Base-by-base conservation (phyloP, 2,113 vertebrate species). In the Tor tambroides region DNA sequence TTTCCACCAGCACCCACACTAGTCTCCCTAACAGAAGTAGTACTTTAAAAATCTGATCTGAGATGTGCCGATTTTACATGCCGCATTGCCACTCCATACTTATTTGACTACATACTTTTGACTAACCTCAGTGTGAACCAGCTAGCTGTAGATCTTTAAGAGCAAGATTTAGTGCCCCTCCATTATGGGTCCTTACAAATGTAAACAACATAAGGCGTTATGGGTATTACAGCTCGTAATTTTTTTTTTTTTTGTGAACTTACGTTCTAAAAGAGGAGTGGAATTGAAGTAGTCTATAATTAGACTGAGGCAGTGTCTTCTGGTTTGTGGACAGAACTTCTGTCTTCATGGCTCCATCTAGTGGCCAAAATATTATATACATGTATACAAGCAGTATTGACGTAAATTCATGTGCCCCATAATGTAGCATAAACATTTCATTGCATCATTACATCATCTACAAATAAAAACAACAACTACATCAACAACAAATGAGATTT, bases 291-390 rank as follows among this genome's bases (percentile, higher is more conserved):
- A 26, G 23, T 3, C 38, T 75, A 46, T 72, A 41, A 38, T 75
- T 43, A 26, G 38, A 15, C 1, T n/a, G 38, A 76, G 41, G 12
- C 72, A 76, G 41, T 23, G 35, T 46, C 41, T 72, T 2, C 35
- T 41, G 51, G 9, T 19, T 7, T 21, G 26, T 41, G 32, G 1
- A 43, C 9, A 15, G 38, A 46, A 63, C 32, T 67, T 81, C 38
- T 67, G 38, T 67, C 61, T 82, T 65, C 11, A 81, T 67, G 17
- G 80, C 80, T 41, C 80, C n/a, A 82, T 67, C 80, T 82, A 82
- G 80, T 67, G 80, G 6, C 15, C 59, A 82, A 65, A 17, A 61
- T 61, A 26, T 80, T 17, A 80, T 9, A 61, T 7, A 38, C 14
- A 43, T 43, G 15, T 49, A 51, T 21, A 14, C 3, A 46, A 28